Evolutionary conservation across 2,797 vertebrate species (phyloP), one percentile per base, ranked within the genome.

Genomic region (Halcyon chelicuti): DNA sequence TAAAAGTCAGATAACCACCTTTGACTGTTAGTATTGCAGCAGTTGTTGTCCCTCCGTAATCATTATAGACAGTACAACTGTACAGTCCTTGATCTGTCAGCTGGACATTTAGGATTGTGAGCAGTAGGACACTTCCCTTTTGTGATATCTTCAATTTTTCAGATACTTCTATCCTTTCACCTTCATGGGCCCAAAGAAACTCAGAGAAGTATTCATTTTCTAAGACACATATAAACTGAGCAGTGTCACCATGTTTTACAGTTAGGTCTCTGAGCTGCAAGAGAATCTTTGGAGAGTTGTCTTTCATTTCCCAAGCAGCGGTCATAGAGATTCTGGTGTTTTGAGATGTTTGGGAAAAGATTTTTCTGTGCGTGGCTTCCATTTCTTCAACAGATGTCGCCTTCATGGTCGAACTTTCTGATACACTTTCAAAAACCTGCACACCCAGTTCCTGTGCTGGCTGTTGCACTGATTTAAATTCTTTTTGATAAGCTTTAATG

Each of bases 11-110:
- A 98, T 98, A 98, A 98, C 97, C 99, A 99, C 99, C 99, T 99
- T 99, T 98, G 92, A 99, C 95, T 35, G 97, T 99, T 97, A 99
- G 98, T 96, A 98, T 96, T 84, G 99, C 99, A 68, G 98, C 98
- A 20, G 98, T 98, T 96, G 97, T 98, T 98, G 97, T 98, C 88
- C 98, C 97, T 96, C 99, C 98, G 1, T 86, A 94, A 84, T 96
- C 97, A 96, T 98, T 99, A 97, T 96, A 97, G 78, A 98, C 96
- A 37, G 97, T 98, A 96, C 98, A 99, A 97, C 98, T 95, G 97
- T 99, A 99, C 61, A 95, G 67, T 92, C 99, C 99, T 98, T 99
- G 98, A 96, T 99, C 99, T 72, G 93, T 94, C 90, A 98, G 82
- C n/a, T 98, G 98, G 62, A 98, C 98, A 75, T 98, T 97, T 90